These are phyloP conservation scores for Nasonia vitripennis DNA, from an alignment of 1,140 invertebrate genomes.

Conservation along the genomic window DNA sequence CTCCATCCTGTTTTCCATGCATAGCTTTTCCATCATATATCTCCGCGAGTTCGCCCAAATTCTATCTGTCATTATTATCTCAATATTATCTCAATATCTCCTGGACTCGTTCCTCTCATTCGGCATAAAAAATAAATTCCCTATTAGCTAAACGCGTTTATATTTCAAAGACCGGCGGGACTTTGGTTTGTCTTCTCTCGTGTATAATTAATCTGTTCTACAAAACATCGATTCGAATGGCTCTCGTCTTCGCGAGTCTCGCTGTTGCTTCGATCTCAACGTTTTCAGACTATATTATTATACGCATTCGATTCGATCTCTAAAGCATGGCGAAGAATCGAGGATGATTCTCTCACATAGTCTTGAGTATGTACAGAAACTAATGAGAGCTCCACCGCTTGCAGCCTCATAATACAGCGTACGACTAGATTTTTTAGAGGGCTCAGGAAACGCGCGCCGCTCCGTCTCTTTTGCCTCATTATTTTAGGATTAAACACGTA, in stretches of 20 bases:
- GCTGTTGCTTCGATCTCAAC: not conserved
- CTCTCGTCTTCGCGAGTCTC: not conserved
- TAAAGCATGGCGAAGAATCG: slow-evolving; percentile 14
- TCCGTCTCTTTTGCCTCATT: not conserved
- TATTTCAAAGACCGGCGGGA: not conserved
- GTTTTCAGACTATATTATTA: not conserved
- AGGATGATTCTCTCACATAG: not conserved
- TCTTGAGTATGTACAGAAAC: slow-evolving; percentile 43
- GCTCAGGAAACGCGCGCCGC: not conserved
- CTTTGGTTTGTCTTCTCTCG: not conserved
- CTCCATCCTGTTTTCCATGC: not conserved
- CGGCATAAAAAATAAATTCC: slow-evolving; percentile 74
- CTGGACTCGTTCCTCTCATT: slow-evolving; percentile 55
- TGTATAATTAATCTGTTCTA: not conserved
- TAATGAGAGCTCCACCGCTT: not conserved
- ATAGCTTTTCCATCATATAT: not conserved
- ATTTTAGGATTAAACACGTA: slow-evolving; percentile 34
- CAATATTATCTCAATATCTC: slow-evolving; percentile 56
- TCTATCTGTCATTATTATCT: not conserved
- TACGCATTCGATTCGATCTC: not conserved
- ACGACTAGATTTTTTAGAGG: slow-evolving; percentile 18
- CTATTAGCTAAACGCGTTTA: slow-evolving; percentile 61
- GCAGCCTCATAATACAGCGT: too few relatives aligned
- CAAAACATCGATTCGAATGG: not conserved
- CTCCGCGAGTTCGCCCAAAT: not conserved